Conservation (phyloP, 2,797 vertebrate genomes). For the Enteromius unitaeniatus region DNA sequence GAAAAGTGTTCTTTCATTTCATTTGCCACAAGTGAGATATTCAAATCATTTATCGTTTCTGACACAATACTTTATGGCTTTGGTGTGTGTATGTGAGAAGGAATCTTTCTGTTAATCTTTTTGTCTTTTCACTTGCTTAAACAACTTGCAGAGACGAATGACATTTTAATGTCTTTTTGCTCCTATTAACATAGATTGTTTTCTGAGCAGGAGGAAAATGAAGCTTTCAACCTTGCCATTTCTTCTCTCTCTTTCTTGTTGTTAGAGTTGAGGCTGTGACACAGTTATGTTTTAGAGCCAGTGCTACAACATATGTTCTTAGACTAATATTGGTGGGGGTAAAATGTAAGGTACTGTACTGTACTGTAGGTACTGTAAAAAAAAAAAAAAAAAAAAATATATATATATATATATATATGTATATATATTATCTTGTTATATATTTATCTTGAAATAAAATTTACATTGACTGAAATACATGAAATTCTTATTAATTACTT, state of each 20-base stretch:
- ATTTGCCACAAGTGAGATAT: conserved; percentile 2
- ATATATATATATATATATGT: too few relatives aligned
- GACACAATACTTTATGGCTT: background rate
- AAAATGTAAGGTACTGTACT: too few relatives aligned
- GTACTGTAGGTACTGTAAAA: too few relatives aligned
- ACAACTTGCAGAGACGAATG: conserved; percentile 70
- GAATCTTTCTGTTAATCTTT: conserved; percentile 65
- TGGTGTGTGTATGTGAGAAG: conserved; percentile 39
- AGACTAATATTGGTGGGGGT: background rate
- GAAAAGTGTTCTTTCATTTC: conserved; percentile 24
- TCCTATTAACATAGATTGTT: conserved; percentile 66
- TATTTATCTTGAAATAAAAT: too few relatives aligned
- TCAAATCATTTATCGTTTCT: conserved; percentile 26
- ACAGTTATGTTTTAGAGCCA: conserved; percentile 11
- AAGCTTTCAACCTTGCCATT: conserved; percentile 66
- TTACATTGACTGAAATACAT: too few relatives aligned
- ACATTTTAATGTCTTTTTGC: conserved; percentile 75
- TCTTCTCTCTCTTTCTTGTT: conserved; percentile 49
- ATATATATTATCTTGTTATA: too few relatives aligned
- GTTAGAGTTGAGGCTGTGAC: conserved; percentile 43
- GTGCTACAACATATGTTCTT: background rate
- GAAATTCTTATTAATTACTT: too few relatives aligned
- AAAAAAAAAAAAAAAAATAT: background rate
- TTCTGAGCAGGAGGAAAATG: conserved; percentile 62
- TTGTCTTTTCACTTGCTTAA: conserved; percentile 67